A percentile compares a stretch with the other conserved stretches of the same genome.
Evolutionary conservation across 2,888 invertebrate species (phyloP).

Genomic region (Magallana nippona): DNA sequence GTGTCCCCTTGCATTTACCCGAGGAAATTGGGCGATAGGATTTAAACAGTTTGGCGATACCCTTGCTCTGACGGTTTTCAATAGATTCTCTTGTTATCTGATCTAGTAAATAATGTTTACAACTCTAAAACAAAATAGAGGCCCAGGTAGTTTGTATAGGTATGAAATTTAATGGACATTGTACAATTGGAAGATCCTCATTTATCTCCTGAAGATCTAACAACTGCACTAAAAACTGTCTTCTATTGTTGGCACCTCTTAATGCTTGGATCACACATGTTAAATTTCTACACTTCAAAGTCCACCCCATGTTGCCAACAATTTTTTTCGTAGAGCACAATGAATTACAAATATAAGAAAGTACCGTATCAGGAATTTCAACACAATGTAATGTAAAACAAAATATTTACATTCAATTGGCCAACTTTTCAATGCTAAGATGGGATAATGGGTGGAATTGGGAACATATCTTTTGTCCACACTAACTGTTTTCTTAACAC

Average conservation of each 20-base stretch:
- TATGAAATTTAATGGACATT: background rate
- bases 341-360: background rate
- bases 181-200: background rate
- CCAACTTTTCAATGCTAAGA: background rate
- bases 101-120: constrained; percentile 25
- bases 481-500: constrained; percentile 1
- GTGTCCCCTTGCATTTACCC: constrained; percentile 5
- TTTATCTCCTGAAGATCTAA: background rate
- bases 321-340: too few relatives aligned
- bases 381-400: background rate
- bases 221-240: constrained; percentile 19
- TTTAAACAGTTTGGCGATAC: constrained; percentile 14
- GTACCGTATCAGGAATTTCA: background rate
- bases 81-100: constrained; percentile 19
- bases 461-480: background rate
- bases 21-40: constrained; percentile 21
- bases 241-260: background rate
- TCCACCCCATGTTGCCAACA: background rate
- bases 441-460: background rate
- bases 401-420: background rate
- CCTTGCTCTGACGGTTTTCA: background rate
- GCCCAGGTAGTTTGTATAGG: background rate
- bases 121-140: constrained; percentile 20
- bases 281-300: background rate
- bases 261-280: background rate